phyloP scores from a whole-genome alignment of 2,888 invertebrate species.

The Melipona beecheii region DNA sequence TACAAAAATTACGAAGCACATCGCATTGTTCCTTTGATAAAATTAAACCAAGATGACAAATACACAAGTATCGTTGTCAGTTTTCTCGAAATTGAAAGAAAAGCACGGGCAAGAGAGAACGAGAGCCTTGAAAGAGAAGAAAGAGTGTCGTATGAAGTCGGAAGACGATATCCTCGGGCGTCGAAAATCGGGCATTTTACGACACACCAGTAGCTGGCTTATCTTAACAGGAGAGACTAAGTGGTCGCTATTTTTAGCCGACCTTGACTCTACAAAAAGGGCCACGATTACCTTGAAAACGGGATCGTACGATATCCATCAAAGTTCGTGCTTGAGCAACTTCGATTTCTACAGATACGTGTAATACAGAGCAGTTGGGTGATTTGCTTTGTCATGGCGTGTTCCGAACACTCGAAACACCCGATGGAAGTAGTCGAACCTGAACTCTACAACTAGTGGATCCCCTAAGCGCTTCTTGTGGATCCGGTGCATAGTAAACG shows the following conservation, averaged over 20 bases:
- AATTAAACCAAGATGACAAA: not conserved
- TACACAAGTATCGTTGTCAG: not conserved
- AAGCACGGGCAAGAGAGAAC: not conserved
- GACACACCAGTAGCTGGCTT: constrained; percentile 29
- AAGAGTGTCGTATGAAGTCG: not conserved
- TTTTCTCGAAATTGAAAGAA: constrained; percentile 47
- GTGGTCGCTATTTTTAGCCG: constrained; percentile 53
- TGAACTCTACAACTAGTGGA: constrained; percentile 54
- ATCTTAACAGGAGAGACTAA: constrained; percentile 42
- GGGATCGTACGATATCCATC: constrained; percentile 49
- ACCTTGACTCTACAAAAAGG: constrained; percentile 59
- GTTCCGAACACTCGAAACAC: constrained; percentile 14
- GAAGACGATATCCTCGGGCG: constrained; percentile 35
- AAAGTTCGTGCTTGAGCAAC: constrained; percentile 23
- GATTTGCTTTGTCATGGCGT: not conserved
- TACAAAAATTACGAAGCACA: too few species aligned
- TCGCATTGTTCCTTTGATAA: too few species aligned
- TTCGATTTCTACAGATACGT: too few species aligned
- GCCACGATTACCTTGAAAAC: constrained; percentile 55
- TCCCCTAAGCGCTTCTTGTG: constrained; percentile 49
- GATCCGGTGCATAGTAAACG: constrained; percentile 60
- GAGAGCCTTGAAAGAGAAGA: constrained; percentile 44
- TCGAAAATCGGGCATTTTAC: constrained; percentile 47
- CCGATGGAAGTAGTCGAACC: constrained; percentile 64
- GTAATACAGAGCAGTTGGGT: too few species aligned